Conservation (phyloP, 2,888 invertebrate genomes). For the Shargacucullia verbasci region DNA sequence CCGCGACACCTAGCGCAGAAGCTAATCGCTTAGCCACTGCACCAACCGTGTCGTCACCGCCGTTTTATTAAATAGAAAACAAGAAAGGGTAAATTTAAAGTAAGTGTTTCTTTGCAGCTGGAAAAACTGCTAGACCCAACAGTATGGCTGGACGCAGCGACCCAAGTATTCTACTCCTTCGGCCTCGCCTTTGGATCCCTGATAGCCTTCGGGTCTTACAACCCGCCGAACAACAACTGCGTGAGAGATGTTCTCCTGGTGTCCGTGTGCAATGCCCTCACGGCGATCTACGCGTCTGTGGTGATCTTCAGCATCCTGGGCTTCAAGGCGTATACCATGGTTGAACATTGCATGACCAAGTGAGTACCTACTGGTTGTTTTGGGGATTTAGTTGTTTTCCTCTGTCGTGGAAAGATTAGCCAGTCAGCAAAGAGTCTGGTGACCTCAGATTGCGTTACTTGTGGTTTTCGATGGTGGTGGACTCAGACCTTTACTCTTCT, state of each 20-base stretch:
- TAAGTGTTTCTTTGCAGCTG: slow-evolving; percentile 87
- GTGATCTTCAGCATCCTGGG: slow-evolving; percentile 98
- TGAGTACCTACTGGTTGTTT: slow-evolving; percentile 59
- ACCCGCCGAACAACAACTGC: slow-evolving; percentile 98
- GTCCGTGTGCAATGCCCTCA: slow-evolving; percentile 97
- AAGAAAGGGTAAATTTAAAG: background rate
- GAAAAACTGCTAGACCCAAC: slow-evolving; percentile 95
- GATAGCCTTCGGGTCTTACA: slow-evolving; percentile 98
- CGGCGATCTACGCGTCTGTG: slow-evolving; percentile 97
- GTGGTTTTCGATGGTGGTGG: no score
- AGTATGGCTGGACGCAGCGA: slow-evolving; percentile 98
- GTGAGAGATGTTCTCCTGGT: slow-evolving; percentile 97
- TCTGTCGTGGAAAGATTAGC: no score
- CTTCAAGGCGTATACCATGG: slow-evolving; percentile 97
- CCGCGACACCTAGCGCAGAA: no score
- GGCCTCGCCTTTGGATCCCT: slow-evolving; percentile 98
- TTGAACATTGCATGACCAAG: slow-evolving; percentile 93
- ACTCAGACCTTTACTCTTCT: no score
- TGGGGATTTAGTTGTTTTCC: no score
- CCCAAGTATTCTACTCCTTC: slow-evolving; percentile 98
- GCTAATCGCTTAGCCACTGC: no score
- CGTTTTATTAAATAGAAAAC: no score
- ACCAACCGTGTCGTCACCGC: no score
- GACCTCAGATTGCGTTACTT: no score
- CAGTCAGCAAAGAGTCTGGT: no score